Conservation (phyloP, 92 coral and sea anemone species). For the Actinostola sp. region DNA sequence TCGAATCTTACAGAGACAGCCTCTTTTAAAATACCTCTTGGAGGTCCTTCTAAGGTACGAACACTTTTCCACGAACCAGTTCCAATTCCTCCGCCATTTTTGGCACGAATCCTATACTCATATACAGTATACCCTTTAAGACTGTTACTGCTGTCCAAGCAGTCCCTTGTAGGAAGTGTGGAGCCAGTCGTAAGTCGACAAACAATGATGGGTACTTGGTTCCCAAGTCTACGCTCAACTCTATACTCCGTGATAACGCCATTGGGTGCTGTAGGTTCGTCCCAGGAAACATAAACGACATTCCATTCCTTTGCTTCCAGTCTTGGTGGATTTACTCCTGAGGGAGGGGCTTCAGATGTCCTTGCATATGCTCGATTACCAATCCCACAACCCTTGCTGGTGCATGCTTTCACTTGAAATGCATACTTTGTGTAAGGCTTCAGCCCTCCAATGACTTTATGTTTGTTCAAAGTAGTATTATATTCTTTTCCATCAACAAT, state of each 20-base stretch:
- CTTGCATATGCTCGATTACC: constrained; percentile 69
- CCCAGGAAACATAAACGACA: constrained; percentile 85
- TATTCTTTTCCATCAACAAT: constrained; percentile 69
- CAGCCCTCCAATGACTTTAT: constrained; percentile 54
- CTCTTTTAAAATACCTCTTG: constrained; percentile 81
- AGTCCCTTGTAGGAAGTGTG: constrained; percentile 43
- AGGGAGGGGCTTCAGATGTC: constrained; percentile 85
- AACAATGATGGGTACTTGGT: constrained; percentile 68
- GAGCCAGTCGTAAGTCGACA: constrained; percentile 59
- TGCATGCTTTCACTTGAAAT: constrained; percentile 88
- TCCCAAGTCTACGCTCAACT: constrained; percentile 65
- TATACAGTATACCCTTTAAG: constrained; percentile 82
- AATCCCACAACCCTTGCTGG: constrained; percentile 86
- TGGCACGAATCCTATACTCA: constrained; percentile 67
- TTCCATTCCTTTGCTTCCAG: constrained; percentile 82
- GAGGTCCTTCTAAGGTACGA: constrained; percentile 96
- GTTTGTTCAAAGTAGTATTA: constrained; percentile 38
- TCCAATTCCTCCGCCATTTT: constrained; percentile 71
- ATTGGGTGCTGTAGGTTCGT: constrained; percentile 75
- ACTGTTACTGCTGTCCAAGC: constrained; percentile 74
- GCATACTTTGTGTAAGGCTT: constrained; percentile 72
- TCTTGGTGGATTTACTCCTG: constrained; percentile 74
- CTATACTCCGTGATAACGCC: constrained; percentile 78
- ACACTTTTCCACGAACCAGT: constrained; percentile 72
- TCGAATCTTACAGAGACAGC: too few relatives aligned